Evolutionary conservation across 2,113 vertebrate genomes (phyloP), one percentile per base, ranked within the genome.

Genomic region (Anguilla rostrata): DNA sequence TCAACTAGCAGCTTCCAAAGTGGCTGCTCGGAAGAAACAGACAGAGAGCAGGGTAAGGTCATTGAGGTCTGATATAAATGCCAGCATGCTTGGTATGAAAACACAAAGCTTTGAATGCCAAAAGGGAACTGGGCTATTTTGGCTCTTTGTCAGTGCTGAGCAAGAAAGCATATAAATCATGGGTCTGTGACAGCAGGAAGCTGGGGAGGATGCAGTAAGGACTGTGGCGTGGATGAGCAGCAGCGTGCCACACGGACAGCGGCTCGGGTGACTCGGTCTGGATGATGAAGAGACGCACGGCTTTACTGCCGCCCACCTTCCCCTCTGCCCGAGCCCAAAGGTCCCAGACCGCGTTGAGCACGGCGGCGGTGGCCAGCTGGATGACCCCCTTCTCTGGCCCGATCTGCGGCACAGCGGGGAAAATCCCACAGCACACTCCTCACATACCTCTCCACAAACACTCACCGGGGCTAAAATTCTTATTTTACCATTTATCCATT

Each of bases 291-390:
- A 26, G 18, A 26, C 15, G 3, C 56, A 12, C 2, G 12, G 56
- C 56, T 16, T 60, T 60, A 20, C 56, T 3, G 56, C 18, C 18
- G 15, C 2, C 85, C 88, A 95, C 95, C 94, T 97, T 97, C 85
- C 92, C 91, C 86, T 97, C 94, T n/a, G 89, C 46, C 85, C 95
- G 94, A 11, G 95, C 96, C 95, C 95, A 96, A 66, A 97, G 93
- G 88, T 97, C 96, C 97, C 97, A 97, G 81, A 96, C 91, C 0
- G 92, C 96, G 16, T 95, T 96, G 78, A 97, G 93, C n/a, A 97
- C 60, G 0, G 95, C 96, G 12, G 95, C 94, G 0, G 89, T 91
- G 1, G 96, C 95, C 88, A 97, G 87, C 39, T 95, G 95, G 78
- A 96, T 95, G 83, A 94, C 94, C 1, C 94, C 95, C 89, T 97